phyloP scores from a whole-genome alignment of 2,888 invertebrate species.

The Euphydryas editha region DNA sequence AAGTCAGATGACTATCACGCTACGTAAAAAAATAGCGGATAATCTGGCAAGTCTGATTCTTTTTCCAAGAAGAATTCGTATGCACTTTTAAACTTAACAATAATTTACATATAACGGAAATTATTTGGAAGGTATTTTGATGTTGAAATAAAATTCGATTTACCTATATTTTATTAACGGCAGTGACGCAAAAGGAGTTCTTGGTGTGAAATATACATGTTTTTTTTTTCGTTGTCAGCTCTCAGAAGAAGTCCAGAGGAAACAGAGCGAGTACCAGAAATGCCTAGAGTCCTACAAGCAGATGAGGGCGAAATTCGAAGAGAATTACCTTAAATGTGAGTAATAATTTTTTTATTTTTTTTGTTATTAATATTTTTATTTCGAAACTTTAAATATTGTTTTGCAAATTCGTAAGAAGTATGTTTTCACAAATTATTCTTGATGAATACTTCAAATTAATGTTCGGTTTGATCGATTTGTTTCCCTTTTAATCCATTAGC shows the following conservation, averaged over 20 bases:
- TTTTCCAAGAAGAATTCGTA: not conserved
- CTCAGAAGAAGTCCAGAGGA: constrained; percentile 93
- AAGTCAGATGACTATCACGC: not conserved
- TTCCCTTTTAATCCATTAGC: constrained; percentile 24
- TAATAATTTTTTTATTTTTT: constrained; percentile 41
- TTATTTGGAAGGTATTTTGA: no score
- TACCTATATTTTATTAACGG: no score
- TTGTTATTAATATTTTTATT: not conserved
- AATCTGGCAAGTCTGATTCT: not conserved
- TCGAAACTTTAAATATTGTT: not conserved
- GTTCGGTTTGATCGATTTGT: constrained; percentile 13
- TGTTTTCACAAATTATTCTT: not conserved
- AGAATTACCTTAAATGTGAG: constrained; percentile 95
- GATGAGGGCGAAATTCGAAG: constrained; percentile 95
- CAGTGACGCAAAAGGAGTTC: no score
- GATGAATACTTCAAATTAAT: not conserved
- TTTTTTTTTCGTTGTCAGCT: constrained; percentile 85
- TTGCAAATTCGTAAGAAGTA: not conserved
- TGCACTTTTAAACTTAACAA: no score
- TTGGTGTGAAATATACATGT: no score
- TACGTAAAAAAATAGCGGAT: no score
- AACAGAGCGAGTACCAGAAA: constrained; percentile 96
- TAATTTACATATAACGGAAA: no score
- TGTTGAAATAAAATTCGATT: no score
- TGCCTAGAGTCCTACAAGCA: constrained; percentile 94